Base-by-base conservation (phyloP, 2,888 invertebrate species). In the Calliphora vomitoria region DNA sequence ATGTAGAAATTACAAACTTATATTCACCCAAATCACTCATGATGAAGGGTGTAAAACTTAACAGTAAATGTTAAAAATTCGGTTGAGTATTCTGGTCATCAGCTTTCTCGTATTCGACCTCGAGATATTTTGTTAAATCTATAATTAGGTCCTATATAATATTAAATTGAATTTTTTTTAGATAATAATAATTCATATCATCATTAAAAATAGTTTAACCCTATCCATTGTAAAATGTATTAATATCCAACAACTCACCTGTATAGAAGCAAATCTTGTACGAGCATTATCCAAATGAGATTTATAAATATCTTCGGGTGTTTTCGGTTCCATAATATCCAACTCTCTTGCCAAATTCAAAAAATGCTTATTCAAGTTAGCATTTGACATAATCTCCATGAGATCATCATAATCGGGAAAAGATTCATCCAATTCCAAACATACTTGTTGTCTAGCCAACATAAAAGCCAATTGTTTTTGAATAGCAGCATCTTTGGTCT, bases 321-420 rank as follows among this genome's bases (percentile, higher is more conserved):
- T 97, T 94, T 99, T 99, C 0, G 99, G 98, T 93, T 99, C 99
- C 97, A 99, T 97, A 89, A 99, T 99, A 93, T 99, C 99, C 90
- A 99, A 95, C 96, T 99, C 99, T 93, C 99, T 96, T 4, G 97
- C 99, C 88, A 99, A 95, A 90, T 97, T 97, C 47, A 98, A 94
- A 93, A 99, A 99, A 92, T 99, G 97, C 89, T 97, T 97, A 93
- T 98, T 99, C 88, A 99, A 95, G 91, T 98, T 97, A 1, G 97
- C 96, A 94, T 99, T 99, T 3, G 98, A 97, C 94, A 99, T 97
- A 89, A 99, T 98, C 90, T 98, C 98, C 89, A 96, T 95, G 15
- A 98, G 94, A 90, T 98, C 96, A 91, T 97, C 97, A 91, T 97
- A 92, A 88, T 95, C 95, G 0, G 94, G 91, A 64, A 95, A 94